Percentiles rank a stretch among this genome's conserved stretches.
Evolutionary conservation across 2,797 vertebrate genomes (phyloP).

Genomic region (Microhierax caerulescens): DNA sequence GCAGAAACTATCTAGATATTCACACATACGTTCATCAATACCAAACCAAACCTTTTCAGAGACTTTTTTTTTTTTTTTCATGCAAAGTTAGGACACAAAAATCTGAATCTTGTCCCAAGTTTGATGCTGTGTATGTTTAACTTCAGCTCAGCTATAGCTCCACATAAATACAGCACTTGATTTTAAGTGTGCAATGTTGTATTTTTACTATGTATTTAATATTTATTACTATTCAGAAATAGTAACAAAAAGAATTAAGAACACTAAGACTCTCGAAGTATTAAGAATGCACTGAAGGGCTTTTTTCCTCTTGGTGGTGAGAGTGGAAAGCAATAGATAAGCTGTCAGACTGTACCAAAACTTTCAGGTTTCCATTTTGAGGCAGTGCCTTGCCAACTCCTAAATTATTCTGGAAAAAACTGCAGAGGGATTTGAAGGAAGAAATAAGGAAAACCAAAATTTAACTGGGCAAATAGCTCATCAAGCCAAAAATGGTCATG

Average conservation of each 20-base stretch:
- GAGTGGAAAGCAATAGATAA: neutral
- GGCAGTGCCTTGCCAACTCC: neutral
- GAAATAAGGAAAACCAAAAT: neutral
- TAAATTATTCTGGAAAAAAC: neutral
- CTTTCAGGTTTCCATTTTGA: neutral
- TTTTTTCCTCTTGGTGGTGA: neutral
- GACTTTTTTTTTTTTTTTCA: neutral
- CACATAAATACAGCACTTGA: neutral
- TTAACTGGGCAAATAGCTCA: neutral
- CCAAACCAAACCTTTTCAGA: neutral
- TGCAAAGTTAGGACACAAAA: neutral
- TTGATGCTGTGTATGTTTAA: neutral
- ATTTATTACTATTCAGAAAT: no score
- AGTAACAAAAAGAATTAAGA: no score
- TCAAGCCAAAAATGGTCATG: neutral
- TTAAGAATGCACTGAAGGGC: neutral
- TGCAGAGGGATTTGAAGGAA: neutral
- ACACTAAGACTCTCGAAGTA: no score
- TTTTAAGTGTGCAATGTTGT: neutral
- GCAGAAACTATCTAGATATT: neutral
- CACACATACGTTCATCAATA: neutral
- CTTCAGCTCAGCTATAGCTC: neutral
- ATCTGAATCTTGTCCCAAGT: neutral
- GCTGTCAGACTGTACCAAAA: neutral
- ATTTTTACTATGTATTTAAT: neutral